Evolutionary conservation across 2,888 invertebrate species (phyloP).

Genomic region (Carterocephalus palaemon): DNA sequence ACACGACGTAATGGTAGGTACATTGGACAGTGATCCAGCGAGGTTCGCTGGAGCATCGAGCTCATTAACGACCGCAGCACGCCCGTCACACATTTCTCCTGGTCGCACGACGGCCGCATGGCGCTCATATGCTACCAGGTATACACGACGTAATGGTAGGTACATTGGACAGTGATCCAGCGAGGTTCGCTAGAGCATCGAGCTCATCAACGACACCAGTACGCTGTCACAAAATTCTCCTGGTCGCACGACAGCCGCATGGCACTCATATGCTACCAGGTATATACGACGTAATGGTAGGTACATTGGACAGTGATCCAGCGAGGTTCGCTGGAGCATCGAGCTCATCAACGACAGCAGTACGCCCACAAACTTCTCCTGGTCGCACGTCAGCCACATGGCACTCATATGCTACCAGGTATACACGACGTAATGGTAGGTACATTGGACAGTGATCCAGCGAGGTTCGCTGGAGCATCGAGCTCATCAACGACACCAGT

Average conservation of each 20-base stretch:
- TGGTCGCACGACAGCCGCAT: conserved; percentile 99
- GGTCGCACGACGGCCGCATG: conserved; percentile 99
- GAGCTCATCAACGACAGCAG: conserved; percentile 58
- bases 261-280: conserved; percentile 98
- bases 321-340: conserved; percentile 90
- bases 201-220: conserved; percentile 98
- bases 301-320: too few relatives aligned
- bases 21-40: too few relatives aligned
- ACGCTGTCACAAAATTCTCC: conserved; percentile 97
- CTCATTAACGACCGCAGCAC: conserved; percentile 78
- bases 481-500: conserved; percentile 98
- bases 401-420: conserved; percentile 98
- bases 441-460: too few relatives aligned
- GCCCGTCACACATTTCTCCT: conserved; percentile 98
- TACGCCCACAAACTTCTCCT: conserved; percentile 97
- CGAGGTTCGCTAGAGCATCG: conserved; percentile 99
- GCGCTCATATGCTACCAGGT: conserved; percentile 98
- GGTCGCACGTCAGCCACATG: conserved; percentile 99
- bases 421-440: too few relatives aligned
- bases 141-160: too few relatives aligned
- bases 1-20: conserved; percentile 28
- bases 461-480: conserved; percentile 99
- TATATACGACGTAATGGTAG: conserved; percentile 48
- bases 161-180: too few relatives aligned
- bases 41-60: conserved; percentile 86